A percentile compares a stretch with the other conserved stretches of the same genome.
Evolutionary conservation across 2,113 vertebrate species (phyloP).

Genomic region (Ceyx cyanopectus): DNA sequence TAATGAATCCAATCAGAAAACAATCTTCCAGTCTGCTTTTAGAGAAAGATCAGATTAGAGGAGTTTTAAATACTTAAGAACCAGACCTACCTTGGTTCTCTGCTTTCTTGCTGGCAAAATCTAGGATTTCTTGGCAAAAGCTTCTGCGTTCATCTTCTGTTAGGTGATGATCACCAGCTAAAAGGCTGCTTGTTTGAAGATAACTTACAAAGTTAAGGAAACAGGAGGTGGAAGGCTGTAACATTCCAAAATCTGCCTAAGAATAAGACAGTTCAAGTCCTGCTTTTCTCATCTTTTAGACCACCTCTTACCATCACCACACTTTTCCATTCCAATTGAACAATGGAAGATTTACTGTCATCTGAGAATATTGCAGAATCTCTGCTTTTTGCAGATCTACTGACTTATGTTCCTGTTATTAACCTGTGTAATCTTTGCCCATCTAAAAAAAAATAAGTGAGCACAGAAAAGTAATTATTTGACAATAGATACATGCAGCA

Average conservation of each 20-base stretch:
- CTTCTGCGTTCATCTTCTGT: constrained; percentile 84
- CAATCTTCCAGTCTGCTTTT: neutral
- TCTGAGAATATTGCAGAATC: neutral
- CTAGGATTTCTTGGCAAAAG: constrained; percentile 94
- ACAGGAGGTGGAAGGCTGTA: neutral
- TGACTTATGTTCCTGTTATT: neutral
- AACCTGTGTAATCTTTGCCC: neutral
- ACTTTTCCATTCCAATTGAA: neutral
- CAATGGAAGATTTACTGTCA: neutral
- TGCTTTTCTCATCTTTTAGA: neutral
- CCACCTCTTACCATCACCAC: neutral
- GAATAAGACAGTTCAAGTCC: neutral
- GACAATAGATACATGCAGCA: neutral
- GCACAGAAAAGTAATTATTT: neutral
- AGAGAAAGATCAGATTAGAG: neutral
- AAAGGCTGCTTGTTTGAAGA: constrained; percentile 92
- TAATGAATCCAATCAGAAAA: neutral
- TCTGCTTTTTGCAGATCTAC: neutral
- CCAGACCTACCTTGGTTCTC: constrained; percentile 77
- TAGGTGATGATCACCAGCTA: constrained; percentile 89
- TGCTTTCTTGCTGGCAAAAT: constrained; percentile 77
- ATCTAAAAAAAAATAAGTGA: neutral
- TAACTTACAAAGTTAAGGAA: constrained; percentile 89
- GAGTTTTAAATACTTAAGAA: neutral
- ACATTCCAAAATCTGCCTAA: neutral